Conservation (phyloP, 2,113 vertebrate species). For the human (Homo sapiens) region GRCh38 chr2:233272501-233273000, state of each 20-base stretch:
- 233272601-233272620: neutral
- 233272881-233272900: neutral
- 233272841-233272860: neutral
- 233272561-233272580: accelerated
- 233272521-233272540: neutral
- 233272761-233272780: neutral
- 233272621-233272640: too few species aligned
- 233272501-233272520: accelerated
- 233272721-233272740: neutral
- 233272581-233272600: neutral
- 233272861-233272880: neutral
- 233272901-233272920: neutral
- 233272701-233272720: neutral
- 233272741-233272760: neutral
- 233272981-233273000: conserved; percentile 92
- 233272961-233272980: conserved; percentile 98
- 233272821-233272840: neutral
- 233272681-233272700: neutral
- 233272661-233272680: neutral
- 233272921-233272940: neutral
- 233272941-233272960: conserved; percentile 62
- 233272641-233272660: neutral
- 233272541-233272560: neutral
- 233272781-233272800: neutral
- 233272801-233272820: neutral